A percentile compares a stretch with the other conserved stretches of the same genome.
phyloP scores from a whole-genome alignment of 2,888 invertebrate genomes.

The Drosophila atripex region DNA sequence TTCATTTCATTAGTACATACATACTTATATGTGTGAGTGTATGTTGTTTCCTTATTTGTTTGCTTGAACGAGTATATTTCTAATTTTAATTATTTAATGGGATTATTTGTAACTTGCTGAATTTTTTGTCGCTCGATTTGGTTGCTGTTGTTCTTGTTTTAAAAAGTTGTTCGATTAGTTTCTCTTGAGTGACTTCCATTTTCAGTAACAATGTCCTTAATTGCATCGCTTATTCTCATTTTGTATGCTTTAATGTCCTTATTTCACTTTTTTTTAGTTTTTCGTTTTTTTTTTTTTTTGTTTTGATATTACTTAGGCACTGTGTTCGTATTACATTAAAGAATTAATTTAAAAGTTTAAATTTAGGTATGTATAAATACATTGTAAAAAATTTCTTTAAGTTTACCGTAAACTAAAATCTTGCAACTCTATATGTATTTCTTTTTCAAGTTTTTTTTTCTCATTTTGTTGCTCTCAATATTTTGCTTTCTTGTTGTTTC shows the following conservation, averaged over 20 bases:
- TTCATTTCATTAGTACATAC: constrained; percentile 8
- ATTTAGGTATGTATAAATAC: constrained; percentile 81
- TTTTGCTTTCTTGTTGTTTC: constrained; percentile 32
- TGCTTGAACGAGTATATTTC: constrained; percentile 22
- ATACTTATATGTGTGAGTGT: constrained; percentile 11
- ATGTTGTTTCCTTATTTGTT: constrained; percentile 9
- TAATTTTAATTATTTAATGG: constrained; percentile 38
- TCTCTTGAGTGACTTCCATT: constrained; percentile 43
- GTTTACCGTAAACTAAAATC: constrained; percentile 79
- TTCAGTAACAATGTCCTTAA: constrained; percentile 83
- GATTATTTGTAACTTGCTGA: constrained; percentile 33
- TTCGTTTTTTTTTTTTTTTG: constrained; percentile 61
- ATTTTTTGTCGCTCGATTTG: constrained; percentile 39
- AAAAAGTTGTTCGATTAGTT: constrained; percentile 40
- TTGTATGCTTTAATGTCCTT: constrained; percentile 59
- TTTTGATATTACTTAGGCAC: constrained; percentile 84
- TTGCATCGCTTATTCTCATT: constrained; percentile 72
- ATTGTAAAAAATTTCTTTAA: constrained; percentile 78
- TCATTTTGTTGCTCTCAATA: constrained; percentile 44
- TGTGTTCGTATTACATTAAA: constrained; percentile 84
- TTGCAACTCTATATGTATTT: constrained; percentile 65
- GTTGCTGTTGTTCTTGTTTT: constrained; percentile 18
- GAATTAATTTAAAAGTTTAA: constrained; percentile 82
- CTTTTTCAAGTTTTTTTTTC: constrained; percentile 21
- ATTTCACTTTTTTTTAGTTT: constrained; percentile 46